Evolutionary conservation across 1,140 invertebrate species (phyloP).

Genomic region (Anastrepha ludens): DNA sequence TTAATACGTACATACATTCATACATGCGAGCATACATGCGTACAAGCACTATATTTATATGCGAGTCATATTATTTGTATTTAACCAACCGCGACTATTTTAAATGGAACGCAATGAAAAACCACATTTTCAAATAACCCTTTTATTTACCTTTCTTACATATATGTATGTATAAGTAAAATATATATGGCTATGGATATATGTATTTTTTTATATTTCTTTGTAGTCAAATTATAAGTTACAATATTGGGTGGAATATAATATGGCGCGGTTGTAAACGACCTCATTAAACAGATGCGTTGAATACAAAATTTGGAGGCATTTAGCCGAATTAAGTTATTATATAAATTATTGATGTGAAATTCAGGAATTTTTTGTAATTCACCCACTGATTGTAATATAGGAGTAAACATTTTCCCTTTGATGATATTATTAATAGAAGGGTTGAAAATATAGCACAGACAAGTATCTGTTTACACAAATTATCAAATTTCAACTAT

Average conservation of each 20-base stretch:
- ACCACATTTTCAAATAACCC: slow-evolving; percentile 41
- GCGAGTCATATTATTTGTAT: slow-evolving; percentile 36
- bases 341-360: background rate
- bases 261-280: slow-evolving; percentile 40
- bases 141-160: slow-evolving; percentile 1
- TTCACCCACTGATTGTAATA: background rate
- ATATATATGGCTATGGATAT: background rate
- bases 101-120: slow-evolving; percentile 37
- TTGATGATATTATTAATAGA: no score
- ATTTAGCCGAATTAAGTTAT: slow-evolving; percentile 27
- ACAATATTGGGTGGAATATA: background rate
- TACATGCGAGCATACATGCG: background rate
- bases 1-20: background rate
- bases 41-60: background rate
- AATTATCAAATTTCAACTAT: background rate
- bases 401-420: no score
- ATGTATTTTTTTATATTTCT: background rate
- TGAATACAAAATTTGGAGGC: background rate
- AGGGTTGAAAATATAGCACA: no score
- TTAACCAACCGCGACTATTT: slow-evolving; percentile 47
- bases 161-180: background rate
- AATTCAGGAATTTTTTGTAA: background rate
- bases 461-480: background rate
- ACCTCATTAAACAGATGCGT: slow-evolving; percentile 30
- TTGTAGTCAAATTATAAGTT: slow-evolving; percentile 25